phyloP scores from a whole-genome alignment of 2,113 vertebrate genomes.

The Alligator mississippiensis region DNA sequence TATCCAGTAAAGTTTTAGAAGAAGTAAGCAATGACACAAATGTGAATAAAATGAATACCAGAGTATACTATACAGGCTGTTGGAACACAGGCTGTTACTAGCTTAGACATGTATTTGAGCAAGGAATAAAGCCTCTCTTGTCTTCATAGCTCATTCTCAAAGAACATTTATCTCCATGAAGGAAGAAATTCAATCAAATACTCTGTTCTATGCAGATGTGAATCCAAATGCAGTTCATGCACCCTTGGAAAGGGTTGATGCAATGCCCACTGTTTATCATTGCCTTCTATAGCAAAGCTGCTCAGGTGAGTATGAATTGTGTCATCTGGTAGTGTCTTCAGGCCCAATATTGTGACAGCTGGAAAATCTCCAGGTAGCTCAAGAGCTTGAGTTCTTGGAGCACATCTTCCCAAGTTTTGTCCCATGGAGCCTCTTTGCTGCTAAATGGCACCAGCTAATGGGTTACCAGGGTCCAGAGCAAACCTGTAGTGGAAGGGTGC shows the following conservation, averaged over 20 bases:
- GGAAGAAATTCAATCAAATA: background rate
- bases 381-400: background rate
- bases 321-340: background rate
- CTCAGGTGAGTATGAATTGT: background rate
- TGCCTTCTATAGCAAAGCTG: background rate
- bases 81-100: background rate
- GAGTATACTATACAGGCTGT: background rate
- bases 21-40: background rate
- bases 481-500: background rate
- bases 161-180: background rate
- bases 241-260: background rate
- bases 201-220: background rate
- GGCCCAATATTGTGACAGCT: background rate
- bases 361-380: background rate
- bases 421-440: background rate
- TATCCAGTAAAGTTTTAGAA: background rate
- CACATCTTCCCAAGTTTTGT: background rate
- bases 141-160: background rate
- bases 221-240: background rate
- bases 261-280: background rate
- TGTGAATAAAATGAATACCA: background rate
- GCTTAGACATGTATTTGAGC: background rate
- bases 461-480: background rate
- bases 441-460: background rate
- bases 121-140: background rate